Conservation (phyloP, 2,888 invertebrate genomes). For the Heliconius erato region DNA sequence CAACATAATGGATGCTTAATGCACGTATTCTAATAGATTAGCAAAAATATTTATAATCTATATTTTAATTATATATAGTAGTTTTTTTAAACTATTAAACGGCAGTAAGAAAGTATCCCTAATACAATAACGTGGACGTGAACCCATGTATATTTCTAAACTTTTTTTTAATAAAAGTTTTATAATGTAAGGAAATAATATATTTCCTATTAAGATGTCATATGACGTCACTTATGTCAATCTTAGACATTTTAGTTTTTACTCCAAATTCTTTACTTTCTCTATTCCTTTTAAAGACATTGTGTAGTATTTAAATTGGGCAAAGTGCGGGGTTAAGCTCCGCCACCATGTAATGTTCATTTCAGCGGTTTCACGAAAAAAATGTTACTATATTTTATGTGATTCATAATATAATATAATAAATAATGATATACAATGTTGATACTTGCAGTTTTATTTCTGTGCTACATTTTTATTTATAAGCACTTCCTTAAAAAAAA, state of each 20-base stretch:
- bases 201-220: too few relatives aligned
- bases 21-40: background rate
- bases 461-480: background rate
- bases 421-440: constrained; percentile 73
- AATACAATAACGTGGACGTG: too few relatives aligned
- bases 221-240: too few relatives aligned
- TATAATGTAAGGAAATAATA: too few relatives aligned
- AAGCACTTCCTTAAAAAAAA: too few relatives aligned
- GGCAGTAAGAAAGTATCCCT: too few relatives aligned
- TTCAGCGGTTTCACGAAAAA: constrained; percentile 39
- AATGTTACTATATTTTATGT: constrained; percentile 52
- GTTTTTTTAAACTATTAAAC: background rate
- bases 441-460: constrained; percentile 41
- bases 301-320: background rate
- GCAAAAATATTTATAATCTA: background rate
- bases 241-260: too few relatives aligned
- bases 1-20: background rate
- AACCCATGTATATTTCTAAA: too few relatives aligned
- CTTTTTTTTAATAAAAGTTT: too few relatives aligned
- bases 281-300: background rate
- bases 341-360: background rate
- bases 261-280: too few relatives aligned
- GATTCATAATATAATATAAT: constrained; percentile 60
- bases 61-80: background rate
- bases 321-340: background rate